These are phyloP conservation scores for Hydropsyche tenuis DNA, from an alignment of 1,140 invertebrate genomes.

Conservation along the genomic window DNA sequence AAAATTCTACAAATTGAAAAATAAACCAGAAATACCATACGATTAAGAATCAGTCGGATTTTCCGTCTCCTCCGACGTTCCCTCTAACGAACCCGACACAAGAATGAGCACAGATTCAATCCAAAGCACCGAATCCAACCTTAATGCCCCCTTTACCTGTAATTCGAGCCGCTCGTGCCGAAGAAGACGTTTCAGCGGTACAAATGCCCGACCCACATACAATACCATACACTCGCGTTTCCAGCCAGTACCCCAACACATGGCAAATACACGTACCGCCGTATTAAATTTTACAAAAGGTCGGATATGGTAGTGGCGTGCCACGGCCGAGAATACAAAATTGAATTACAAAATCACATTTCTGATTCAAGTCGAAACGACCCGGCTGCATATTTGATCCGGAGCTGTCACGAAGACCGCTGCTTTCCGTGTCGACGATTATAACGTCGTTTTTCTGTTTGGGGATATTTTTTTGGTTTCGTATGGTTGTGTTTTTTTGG, in stretches of 20 bases:
- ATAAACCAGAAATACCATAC: no score
- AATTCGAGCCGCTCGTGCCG: constrained; percentile 8
- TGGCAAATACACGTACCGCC: background rate
- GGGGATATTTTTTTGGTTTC: background rate
- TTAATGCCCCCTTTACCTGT: constrained; percentile 1
- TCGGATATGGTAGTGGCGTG: constrained; percentile 24
- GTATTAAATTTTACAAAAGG: constrained; percentile 26
- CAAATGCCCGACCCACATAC: background rate
- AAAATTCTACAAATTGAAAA: no score
- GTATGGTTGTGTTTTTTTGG: background rate
- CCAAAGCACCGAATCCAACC: no score
- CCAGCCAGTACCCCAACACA: background rate
- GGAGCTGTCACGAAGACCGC: constrained; percentile 12
- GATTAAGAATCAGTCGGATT: no score
- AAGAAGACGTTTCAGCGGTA: constrained; percentile 16
- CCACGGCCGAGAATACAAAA: constrained; percentile 20
- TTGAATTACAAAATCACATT: constrained; percentile 34
- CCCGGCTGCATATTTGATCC: constrained; percentile 27
- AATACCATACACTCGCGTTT: background rate
- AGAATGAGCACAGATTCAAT: no score
- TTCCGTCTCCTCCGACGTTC: no score
- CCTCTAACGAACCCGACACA: no score
- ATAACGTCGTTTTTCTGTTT: background rate
- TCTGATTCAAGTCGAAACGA: constrained; percentile 27
- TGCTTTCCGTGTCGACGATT: background rate